Evolutionary conservation across 2,797 vertebrate genomes (phyloP).

Genomic region (Antrozous pallidus): DNA sequence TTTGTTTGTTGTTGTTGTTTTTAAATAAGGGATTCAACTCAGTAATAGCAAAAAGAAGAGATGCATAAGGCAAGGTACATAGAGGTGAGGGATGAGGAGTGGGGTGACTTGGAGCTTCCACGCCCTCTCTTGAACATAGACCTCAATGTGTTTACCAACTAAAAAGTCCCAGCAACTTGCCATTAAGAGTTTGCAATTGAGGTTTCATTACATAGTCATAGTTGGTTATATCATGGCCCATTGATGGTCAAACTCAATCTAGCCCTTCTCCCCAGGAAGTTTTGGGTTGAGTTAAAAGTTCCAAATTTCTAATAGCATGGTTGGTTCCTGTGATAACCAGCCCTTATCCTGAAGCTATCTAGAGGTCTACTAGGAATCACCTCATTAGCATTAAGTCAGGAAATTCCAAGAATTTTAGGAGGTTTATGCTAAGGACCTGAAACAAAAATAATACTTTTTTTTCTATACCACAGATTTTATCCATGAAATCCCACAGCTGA

Average conservation of each 20-base stretch:
- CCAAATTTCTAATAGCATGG: background rate
- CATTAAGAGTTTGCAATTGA: background rate
- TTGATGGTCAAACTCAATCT: background rate
- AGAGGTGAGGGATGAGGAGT: accelerated
- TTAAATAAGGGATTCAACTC: background rate
- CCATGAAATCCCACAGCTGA: background rate
- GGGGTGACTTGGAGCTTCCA: background rate
- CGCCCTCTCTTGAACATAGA: background rate
- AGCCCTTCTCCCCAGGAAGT: background rate
- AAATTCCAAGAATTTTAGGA: background rate
- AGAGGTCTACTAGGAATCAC: background rate
- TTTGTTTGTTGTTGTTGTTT: background rate
- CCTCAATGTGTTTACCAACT: background rate
- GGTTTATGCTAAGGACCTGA: background rate
- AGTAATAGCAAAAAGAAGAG: background rate
- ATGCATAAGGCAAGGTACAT: background rate
- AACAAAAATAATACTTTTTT: background rate
- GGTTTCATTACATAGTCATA: background rate
- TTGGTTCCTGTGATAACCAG: background rate
- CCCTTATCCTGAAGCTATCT: background rate
- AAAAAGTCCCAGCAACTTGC: background rate
- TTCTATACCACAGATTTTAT: background rate
- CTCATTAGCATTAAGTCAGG: background rate
- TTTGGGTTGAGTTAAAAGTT: background rate
- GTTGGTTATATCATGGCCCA: background rate